Conservation (phyloP, 2,797 vertebrate genomes). For the Ctenosaura bakeri region DNA sequence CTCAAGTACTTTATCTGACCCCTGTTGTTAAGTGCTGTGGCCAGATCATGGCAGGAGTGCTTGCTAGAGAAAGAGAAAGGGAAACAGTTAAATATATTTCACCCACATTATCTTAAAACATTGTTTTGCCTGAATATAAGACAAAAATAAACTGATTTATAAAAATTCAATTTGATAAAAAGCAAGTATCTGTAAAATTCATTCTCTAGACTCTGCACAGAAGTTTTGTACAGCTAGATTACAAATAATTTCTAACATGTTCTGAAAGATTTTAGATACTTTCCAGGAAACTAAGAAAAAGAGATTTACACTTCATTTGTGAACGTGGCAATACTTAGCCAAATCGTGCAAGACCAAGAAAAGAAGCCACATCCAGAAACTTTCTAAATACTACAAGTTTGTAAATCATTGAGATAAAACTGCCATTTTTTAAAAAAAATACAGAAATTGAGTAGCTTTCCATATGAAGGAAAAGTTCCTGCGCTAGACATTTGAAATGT, state of each 20-base stretch:
- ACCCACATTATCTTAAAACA: not conserved
- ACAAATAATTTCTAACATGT: no score
- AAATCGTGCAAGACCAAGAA: not conserved
- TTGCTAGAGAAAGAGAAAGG: constrained; percentile 51
- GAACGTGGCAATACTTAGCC: not conserved
- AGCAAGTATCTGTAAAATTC: not conserved
- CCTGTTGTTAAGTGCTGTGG: constrained; percentile 90
- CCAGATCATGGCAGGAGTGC: constrained; percentile 79
- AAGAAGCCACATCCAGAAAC: not conserved
- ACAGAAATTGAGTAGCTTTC: not conserved
- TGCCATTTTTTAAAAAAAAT: not conserved
- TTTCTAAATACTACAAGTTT: not conserved
- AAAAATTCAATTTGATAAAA: not conserved
- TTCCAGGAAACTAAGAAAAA: not conserved
- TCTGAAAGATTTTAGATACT: not conserved
- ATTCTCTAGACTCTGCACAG: not conserved
- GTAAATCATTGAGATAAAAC: not conserved
- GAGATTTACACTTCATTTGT: not conserved
- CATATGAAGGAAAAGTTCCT: not conserved
- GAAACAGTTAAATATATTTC: not conserved
- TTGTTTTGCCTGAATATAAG: not conserved
- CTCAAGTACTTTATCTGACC: constrained; percentile 92
- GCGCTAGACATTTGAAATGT: no score
- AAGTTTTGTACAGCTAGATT: not conserved
- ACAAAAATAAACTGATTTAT: not conserved